A percentile compares a stretch with the other conserved stretches of the same genome.
Conservation (phyloP, 2,888 invertebrate species). For the Sthenelais limicola region DNA sequence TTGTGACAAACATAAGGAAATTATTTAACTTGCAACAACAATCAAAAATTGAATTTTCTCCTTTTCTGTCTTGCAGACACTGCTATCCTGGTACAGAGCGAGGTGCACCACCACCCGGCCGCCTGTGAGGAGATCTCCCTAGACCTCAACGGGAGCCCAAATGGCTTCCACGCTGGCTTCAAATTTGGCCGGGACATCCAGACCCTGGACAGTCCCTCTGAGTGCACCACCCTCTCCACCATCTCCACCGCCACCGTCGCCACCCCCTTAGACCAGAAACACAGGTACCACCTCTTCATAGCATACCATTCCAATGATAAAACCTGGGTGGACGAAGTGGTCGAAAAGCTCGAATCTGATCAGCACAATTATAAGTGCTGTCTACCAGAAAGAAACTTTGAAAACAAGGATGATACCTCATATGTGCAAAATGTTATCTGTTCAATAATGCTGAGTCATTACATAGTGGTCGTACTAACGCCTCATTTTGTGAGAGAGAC, state of each 20-base stretch:
- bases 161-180: slow-evolving; percentile 23
- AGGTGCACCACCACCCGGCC: slow-evolving; percentile 34
- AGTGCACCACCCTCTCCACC: slow-evolving; percentile 47
- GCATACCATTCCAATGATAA: slow-evolving; percentile 59
- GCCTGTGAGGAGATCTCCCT: slow-evolving; percentile 43
- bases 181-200: slow-evolving; percentile 22
- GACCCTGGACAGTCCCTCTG: slow-evolving; percentile 44
- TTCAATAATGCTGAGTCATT: slow-evolving; percentile 64
- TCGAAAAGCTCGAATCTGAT: slow-evolving; percentile 56
- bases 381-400: slow-evolving; percentile 53
- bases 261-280: slow-evolving; percentile 57
- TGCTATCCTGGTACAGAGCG: slow-evolving; percentile 44
- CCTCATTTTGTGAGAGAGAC: slow-evolving; percentile 56
- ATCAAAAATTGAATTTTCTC: too few species aligned
- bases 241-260: slow-evolving; percentile 43
- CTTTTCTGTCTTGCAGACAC: slow-evolving; percentile 40
- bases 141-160: slow-evolving; percentile 42
- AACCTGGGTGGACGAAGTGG: slow-evolving; percentile 58
- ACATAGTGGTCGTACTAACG: slow-evolving; percentile 61
- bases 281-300: slow-evolving; percentile 63
- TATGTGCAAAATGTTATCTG: slow-evolving; percentile 59
- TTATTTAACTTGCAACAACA: too few species aligned
- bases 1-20: too few species aligned
- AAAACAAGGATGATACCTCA: slow-evolving; percentile 41
- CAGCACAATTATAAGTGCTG: slow-evolving; percentile 60